Percentiles rank a stretch among this genome's conserved stretches.
phyloP scores from a whole-genome alignment of 1,140 invertebrate species.

The Tetragnatha versicolor region DNA sequence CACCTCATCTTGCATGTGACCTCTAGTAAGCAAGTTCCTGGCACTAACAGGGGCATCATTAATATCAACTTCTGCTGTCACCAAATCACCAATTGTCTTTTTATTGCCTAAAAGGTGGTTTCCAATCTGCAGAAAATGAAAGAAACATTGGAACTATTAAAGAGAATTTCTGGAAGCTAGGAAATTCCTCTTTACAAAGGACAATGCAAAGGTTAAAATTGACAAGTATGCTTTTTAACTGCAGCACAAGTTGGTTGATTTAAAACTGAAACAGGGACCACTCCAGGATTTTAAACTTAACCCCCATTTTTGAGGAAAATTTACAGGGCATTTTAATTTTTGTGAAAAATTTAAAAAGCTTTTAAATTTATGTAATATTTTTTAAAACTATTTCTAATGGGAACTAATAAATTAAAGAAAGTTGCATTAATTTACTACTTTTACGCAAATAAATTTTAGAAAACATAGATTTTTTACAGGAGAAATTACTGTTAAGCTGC shows the following conservation, averaged over 20 bases:
- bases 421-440: no score
- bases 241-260: neutral
- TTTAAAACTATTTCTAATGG: no score
- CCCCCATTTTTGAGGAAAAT: no score
- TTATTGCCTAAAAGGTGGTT: neutral
- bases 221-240: neutral
- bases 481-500: no score
- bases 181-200: neutral
- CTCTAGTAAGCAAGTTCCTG: conserved; percentile 71
- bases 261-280: neutral
- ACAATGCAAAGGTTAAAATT: neutral
- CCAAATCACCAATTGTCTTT: conserved; percentile 65
- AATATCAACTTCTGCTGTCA: conserved; percentile 71
- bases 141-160: neutral
- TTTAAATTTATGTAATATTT: no score
- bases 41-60: conserved; percentile 72
- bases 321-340: no score
- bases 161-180: neutral
- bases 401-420: no score
- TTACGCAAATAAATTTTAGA: no score
- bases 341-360: no score
- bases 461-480: no score
- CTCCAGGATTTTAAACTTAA: no score
- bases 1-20: conserved; percentile 73
- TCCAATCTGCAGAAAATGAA: conserved; percentile 34